Conservation (phyloP, 2,888 invertebrate genomes). For the Neoaliturus tenellus region DNA sequence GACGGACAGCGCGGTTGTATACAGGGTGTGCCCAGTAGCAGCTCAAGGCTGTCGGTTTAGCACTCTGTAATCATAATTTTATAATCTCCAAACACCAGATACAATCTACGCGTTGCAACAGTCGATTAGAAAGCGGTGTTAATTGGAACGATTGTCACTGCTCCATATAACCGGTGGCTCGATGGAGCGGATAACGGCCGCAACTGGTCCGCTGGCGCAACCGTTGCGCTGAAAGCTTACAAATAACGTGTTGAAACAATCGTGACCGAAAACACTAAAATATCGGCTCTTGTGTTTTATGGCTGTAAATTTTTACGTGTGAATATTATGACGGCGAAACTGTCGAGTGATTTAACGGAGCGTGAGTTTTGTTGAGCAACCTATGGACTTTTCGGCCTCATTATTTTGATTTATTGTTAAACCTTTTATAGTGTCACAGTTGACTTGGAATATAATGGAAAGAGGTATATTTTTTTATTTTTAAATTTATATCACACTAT, state of each 20-base stretch:
- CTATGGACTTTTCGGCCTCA: too few species aligned
- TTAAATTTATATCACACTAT: too few species aligned
- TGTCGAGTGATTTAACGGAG: not conserved
- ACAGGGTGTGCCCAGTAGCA: constrained; percentile 34
- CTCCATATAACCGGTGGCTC: constrained; percentile 28
- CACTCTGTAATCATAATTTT: constrained; percentile 47
- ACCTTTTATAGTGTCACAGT: too few species aligned
- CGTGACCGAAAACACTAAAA: constrained; percentile 1
- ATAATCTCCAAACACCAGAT: constrained; percentile 47
- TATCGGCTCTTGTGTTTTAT: not conserved
- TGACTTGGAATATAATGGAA: too few species aligned
- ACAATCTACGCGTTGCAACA: constrained; percentile 37
- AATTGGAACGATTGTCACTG: constrained; percentile 52
- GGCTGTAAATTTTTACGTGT: constrained; percentile 12
- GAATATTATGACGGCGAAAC: not conserved
- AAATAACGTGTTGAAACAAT: constrained; percentile 14
- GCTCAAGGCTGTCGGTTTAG: constrained; percentile 39
- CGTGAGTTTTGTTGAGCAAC: not conserved
- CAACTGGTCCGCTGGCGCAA: not conserved
- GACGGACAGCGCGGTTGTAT: not conserved
- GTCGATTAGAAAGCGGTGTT: constrained; percentile 41
- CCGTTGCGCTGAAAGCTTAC: not conserved
- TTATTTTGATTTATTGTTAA: too few species aligned
- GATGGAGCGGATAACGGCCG: not conserved
- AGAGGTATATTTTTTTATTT: too few species aligned